Base-by-base conservation (phyloP, 2,113 vertebrate species). In the Solea solea region DNA sequence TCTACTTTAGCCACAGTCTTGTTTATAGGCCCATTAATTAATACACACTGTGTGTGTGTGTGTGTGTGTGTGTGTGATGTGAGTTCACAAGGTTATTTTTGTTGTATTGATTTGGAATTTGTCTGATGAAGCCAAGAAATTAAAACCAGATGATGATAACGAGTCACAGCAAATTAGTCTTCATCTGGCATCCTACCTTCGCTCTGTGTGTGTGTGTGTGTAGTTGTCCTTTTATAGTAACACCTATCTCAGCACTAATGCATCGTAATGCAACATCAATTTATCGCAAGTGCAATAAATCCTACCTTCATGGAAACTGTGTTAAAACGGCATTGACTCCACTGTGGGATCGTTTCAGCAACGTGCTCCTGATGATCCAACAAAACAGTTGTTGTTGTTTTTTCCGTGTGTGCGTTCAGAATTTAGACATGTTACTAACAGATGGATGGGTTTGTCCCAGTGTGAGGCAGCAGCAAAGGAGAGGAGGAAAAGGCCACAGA, bases 31-130 rank as follows among this genome's bases (percentile, higher is more conserved):
- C 21, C 62, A 52, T 72, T 76, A 59, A 83, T 72, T 53, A 63
- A 66, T 50, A 61, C 42, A 64, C 10, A 28, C 21, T 60, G 34
- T 49, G 27, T 10, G 14, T 58, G 60, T 68, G 42, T 49, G 27
- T 10, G 14, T 58, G 60, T 68, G 42, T n/a, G 9, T n/a, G 15
- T 51, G n/a, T 16, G 75, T 48, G 51, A 58, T 39, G 27, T 56
- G 63, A 46, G 51, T 54, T n/a, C 62, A 45, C 69, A 44, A 28
- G 25, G 46, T 62, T 21, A 21, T 21, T 21, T 21, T 21, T 21
- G 25, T 80, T 76, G 65, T 69, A 82, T 72, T 80, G 64, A 82
- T 82, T 41, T 52, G 28, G n/a, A 82, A 44, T 78, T 74, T 63
- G 44, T 64, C 28, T n/a, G n/a, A 28, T 65, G 13, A 68, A 60